These are phyloP conservation scores for Diploptera punctata DNA, from an alignment of 2,888 invertebrate genomes.

Conservation along the genomic window DNA sequence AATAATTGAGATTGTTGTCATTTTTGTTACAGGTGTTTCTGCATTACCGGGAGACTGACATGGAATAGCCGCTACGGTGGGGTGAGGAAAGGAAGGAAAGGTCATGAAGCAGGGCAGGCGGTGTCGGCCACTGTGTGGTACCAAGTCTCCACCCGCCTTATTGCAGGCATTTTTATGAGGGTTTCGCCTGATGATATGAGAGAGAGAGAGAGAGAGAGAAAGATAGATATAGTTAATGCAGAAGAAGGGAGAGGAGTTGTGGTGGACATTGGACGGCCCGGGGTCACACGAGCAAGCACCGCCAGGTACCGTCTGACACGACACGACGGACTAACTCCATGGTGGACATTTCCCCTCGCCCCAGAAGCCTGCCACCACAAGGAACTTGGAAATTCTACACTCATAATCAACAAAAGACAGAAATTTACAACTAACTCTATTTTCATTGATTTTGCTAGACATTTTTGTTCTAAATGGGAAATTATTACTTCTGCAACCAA, in stretches of 20 bases:
- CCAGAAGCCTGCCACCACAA: not conserved
- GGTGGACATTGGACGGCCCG: conserved; percentile 19
- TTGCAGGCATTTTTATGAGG: conserved; percentile 27
- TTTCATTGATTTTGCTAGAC: too few relatives aligned
- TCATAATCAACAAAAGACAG: not conserved
- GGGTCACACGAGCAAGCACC: conserved; percentile 3
- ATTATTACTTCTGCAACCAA: too few relatives aligned
- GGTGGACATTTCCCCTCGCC: not conserved
- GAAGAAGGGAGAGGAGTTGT: conserved; percentile 10
- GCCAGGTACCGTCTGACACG: conserved; percentile 15
- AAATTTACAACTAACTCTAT: too few relatives aligned
- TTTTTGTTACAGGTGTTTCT: conserved; percentile 2
- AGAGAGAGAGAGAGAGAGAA: not conserved
- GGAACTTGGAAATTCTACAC: not conserved
- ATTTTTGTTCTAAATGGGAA: too few relatives aligned
- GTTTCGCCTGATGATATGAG: conserved; percentile 8
- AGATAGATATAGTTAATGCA: conserved; percentile 3
- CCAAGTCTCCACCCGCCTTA: conserved; percentile 15
- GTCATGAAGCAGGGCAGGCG: conserved; percentile 9
- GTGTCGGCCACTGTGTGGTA: conserved; percentile 19
- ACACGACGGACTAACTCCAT: not conserved
- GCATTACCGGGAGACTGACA: conserved; percentile 1
- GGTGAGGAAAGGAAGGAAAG: conserved; percentile 10
- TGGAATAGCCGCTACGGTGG: conserved; percentile 1
- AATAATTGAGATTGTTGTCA: too few relatives aligned